phyloP scores from a whole-genome alignment of 37 sponge, comb jelly and placozoan genomes.

The Cladorhizidae sp. region DNA sequence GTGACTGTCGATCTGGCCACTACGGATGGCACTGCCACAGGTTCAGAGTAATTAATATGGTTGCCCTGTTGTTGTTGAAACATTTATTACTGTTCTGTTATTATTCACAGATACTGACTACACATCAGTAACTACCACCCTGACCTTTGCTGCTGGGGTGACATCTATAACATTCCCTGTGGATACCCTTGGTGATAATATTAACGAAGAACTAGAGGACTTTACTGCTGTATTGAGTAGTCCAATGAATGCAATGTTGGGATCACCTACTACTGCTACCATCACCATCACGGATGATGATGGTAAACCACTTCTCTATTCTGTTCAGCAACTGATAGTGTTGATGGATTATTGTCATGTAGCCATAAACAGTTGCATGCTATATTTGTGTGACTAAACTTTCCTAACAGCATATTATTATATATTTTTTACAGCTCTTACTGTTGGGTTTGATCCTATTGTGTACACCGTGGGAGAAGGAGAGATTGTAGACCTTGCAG shows the following conservation, averaged over 20 bases:
- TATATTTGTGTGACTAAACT: too few relatives aligned
- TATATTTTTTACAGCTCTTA: neutral
- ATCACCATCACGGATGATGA: conserved; percentile 37
- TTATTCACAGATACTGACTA: conserved; percentile 35
- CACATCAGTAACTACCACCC: neutral
- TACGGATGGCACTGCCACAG: conserved; percentile 6
- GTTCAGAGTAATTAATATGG: too few relatives aligned
- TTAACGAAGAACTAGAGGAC: conserved; percentile 20
- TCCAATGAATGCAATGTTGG: neutral
- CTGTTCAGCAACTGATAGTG: neutral
- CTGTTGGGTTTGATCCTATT: conserved; percentile 15
- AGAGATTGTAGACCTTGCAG: neutral
- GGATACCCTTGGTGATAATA: conserved; percentile 28
- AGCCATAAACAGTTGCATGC: too few relatives aligned
- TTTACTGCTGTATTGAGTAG: conserved; percentile 26
- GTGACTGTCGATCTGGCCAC: conserved; percentile 9
- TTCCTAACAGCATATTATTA: neutral
- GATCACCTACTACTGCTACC: neutral
- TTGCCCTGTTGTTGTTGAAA: neutral
- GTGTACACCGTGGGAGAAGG: conserved; percentile 1
- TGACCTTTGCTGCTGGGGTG: conserved; percentile 22
- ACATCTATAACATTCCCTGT: neutral
- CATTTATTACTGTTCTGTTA: neutral
- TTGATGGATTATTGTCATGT: neutral
- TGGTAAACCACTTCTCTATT: neutral